Percentiles rank a stretch among this genome's conserved stretches.
Conservation (phyloP, 2,888 invertebrate species). For the Dolichomitus sp. region DNA sequence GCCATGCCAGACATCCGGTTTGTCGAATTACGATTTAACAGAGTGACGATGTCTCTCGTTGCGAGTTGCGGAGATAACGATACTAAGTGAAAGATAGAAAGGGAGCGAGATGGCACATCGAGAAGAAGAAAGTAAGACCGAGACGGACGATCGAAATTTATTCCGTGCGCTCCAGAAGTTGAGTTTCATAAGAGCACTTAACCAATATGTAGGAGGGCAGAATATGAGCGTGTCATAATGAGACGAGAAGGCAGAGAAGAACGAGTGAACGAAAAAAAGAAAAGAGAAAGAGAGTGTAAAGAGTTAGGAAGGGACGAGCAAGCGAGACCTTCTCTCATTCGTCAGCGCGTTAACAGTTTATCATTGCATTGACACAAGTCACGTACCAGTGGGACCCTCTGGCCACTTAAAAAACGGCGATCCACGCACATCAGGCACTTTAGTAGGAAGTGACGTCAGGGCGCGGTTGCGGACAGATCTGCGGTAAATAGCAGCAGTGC, state of each 20-base stretch:
- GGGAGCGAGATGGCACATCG: conserved; percentile 13
- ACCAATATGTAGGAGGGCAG: conserved; percentile 68
- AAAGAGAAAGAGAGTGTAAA: conserved; percentile 37
- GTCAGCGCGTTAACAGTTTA: conserved; percentile 81
- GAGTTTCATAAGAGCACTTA: conserved; percentile 65
- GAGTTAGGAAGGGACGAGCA: conserved; percentile 71
- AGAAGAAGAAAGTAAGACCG: conserved; percentile 15
- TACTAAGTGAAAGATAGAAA: conserved; percentile 58
- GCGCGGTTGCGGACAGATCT: conserved; percentile 51
- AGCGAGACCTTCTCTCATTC: conserved; percentile 70
- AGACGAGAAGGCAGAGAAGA: conserved; percentile 58
- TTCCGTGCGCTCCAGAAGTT: conserved; percentile 55
- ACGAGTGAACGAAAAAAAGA: conserved; percentile 48
- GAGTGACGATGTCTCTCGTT: conserved; percentile 68
- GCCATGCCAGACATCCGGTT: conserved; percentile 85
- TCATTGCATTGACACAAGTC: conserved; percentile 84
- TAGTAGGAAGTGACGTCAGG: conserved; percentile 84
- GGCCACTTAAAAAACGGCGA: conserved; percentile 69
- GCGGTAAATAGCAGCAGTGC: conserved; percentile 37
- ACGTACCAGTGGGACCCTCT: conserved; percentile 74
- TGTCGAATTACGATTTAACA: conserved; percentile 82
- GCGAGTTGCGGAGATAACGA: conserved; percentile 58
- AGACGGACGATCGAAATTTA: conserved; percentile 54
- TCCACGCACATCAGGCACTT: conserved; percentile 70
- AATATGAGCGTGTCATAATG: conserved; percentile 71